phyloP scores from a whole-genome alignment of 2,888 invertebrate genomes.

The Clepsis dumicolana region DNA sequence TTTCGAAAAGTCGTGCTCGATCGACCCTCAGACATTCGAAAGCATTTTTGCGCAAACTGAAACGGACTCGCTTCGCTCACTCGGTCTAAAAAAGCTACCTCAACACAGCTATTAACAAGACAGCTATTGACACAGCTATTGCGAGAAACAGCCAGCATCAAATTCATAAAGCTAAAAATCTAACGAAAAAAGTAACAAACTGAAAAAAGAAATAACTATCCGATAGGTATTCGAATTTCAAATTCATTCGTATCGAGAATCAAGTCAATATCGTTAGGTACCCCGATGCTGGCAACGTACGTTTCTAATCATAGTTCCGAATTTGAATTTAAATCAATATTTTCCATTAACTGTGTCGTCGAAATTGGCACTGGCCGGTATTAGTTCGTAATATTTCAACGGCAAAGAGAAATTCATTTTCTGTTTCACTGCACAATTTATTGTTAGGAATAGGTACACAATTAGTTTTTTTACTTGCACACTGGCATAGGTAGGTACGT shows the following conservation, averaged over 20 bases:
- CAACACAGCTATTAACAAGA: no score
- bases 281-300: constrained; percentile 37
- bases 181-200: neutral
- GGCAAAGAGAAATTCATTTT: constrained; percentile 23
- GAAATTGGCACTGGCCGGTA: constrained; percentile 14
- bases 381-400: constrained; percentile 15
- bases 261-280: constrained; percentile 16
- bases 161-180: no score
- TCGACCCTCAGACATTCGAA: no score
- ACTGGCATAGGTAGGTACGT: neutral
- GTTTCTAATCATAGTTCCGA: constrained; percentile 42
- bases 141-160: no score
- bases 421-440: constrained; percentile 16
- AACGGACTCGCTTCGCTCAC: no score
- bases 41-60: no score
- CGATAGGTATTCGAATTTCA: constrained; percentile 7
- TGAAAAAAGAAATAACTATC: neutral
- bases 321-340: constrained; percentile 43
- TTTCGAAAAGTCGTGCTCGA: no score
- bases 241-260: constrained; percentile 27
- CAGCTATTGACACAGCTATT: no score
- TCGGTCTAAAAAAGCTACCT: no score
- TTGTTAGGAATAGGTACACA: neutral
- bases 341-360: constrained; percentile 32
- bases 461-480: no score